Percentiles rank a stretch among this genome's conserved stretches.
Conservation (phyloP, 2,888 invertebrate genomes). For the Ecliptopera silaceata region DNA sequence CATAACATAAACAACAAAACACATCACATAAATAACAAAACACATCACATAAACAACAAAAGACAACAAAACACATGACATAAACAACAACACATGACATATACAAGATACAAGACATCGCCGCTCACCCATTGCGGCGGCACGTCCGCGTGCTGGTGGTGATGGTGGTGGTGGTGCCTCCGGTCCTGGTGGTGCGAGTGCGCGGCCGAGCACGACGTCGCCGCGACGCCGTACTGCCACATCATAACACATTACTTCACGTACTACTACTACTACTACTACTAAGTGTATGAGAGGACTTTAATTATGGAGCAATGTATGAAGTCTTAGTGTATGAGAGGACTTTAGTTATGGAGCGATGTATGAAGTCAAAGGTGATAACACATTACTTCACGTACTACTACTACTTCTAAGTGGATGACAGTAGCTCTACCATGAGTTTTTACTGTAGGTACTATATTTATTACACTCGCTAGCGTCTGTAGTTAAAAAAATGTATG, state of each 20-base stretch:
- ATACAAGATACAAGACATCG: conserved; percentile 37
- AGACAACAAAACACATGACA: conserved; percentile 2
- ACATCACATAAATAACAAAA: conserved; percentile 1
- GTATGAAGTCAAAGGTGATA: too few relatives aligned
- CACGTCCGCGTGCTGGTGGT: conserved; percentile 78
- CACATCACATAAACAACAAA: conserved; percentile 17
- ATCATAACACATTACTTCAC: conserved; percentile 6
- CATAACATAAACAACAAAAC: background rate
- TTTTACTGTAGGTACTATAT: too few relatives aligned
- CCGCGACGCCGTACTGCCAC: conserved; percentile 78
- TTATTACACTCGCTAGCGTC: too few relatives aligned
- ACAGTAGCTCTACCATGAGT: too few relatives aligned
- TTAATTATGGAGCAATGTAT: too few relatives aligned
- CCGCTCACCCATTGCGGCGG: conserved; percentile 72
- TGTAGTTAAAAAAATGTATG: too few relatives aligned
- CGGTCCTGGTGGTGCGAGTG: conserved; percentile 78
- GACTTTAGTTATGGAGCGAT: too few relatives aligned
- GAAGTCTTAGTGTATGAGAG: too few relatives aligned
- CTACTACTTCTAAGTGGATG: too few relatives aligned
- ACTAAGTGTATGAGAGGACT: too few relatives aligned
- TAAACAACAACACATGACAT: conserved; percentile 12
- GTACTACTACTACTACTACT: background rate
- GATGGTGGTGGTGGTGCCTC: conserved; percentile 68
- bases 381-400: too few relatives aligned
- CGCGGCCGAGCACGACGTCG: conserved; percentile 76